Percentiles rank a stretch among this genome's conserved stretches.
Evolutionary conservation across 2,888 invertebrate genomes (phyloP).

Genomic region (Drosophila atripex): DNA sequence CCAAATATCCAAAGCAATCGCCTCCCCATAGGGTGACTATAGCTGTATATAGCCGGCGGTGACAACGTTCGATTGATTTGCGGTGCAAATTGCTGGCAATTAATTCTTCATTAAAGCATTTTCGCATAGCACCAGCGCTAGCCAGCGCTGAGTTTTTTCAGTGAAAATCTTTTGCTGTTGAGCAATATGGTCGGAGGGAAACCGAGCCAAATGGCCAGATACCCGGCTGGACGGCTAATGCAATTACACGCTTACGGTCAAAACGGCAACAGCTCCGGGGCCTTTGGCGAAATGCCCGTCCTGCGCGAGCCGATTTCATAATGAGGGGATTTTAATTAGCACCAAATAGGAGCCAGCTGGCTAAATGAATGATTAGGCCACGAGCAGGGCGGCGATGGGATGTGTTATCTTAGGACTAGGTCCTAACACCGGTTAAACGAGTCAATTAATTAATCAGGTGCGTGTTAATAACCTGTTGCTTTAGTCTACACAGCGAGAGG

Average conservation of each 20-base stretch:
- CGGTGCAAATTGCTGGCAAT: constrained; percentile 83
- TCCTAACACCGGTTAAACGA: constrained; percentile 47
- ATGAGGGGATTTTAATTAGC: constrained; percentile 78
- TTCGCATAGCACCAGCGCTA: constrained; percentile 76
- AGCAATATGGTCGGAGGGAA: constrained; percentile 24
- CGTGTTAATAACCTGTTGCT: constrained; percentile 72
- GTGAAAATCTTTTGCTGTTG: constrained; percentile 67
- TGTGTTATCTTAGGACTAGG: background rate
- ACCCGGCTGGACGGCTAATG: constrained; percentile 59
- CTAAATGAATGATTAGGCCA: constrained; percentile 36
- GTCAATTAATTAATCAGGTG: constrained; percentile 72
- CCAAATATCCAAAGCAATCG: constrained; percentile 38
- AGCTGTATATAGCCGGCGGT: constrained; percentile 53
- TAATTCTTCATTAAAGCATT: constrained; percentile 83
- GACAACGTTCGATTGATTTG: constrained; percentile 77
- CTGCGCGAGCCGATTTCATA: constrained; percentile 68
- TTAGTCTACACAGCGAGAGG: constrained; percentile 45
- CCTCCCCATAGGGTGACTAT: constrained; percentile 19
- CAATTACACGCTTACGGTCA: constrained; percentile 79
- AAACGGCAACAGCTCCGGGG: constrained; percentile 54
- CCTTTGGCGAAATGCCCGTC: constrained; percentile 12
- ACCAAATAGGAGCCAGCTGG: constrained; percentile 58
- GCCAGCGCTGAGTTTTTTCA: constrained; percentile 46
- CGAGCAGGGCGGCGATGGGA: constrained; percentile 5
- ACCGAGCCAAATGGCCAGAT: constrained; percentile 17